These are phyloP conservation scores for Solea solea DNA, from an alignment of 2,113 vertebrate species.

Conservation along the genomic window DNA sequence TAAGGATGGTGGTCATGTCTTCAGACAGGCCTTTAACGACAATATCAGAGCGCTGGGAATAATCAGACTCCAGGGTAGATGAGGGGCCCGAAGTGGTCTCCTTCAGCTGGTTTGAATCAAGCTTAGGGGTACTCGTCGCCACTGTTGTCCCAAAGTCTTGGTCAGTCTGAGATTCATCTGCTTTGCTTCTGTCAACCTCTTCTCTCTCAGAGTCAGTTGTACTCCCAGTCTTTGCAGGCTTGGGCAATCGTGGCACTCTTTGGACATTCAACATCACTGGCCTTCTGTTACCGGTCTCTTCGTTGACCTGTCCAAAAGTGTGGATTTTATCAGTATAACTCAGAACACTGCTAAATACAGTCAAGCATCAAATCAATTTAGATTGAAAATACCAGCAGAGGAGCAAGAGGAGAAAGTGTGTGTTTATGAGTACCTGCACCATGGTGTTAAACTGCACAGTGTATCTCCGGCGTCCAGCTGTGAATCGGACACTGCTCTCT, in stretches of 20 bases:
- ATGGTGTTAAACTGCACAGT: conserved; percentile 96
- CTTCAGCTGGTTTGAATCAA: conserved; percentile 73
- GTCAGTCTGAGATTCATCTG: conserved; percentile 73
- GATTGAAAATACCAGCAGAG: neutral
- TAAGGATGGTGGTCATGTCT: conserved; percentile 92
- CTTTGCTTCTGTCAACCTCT: conserved; percentile 82
- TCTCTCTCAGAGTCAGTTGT: conserved; percentile 87
- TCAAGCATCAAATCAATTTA: neutral
- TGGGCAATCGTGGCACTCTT: conserved; percentile 85
- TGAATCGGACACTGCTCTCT: conserved; percentile 94
- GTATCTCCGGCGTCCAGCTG: conserved; percentile 91
- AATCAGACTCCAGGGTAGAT: conserved; percentile 68
- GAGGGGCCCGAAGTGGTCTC: conserved; percentile 65
- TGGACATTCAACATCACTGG: conserved; percentile 94
- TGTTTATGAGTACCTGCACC: conserved; percentile 87
- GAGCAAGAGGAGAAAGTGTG: neutral
- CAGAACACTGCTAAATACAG: neutral
- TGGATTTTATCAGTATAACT: conserved; percentile 5
- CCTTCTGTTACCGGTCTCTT: conserved; percentile 92
- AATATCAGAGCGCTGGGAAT: conserved; percentile 71
- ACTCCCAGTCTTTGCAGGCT: conserved; percentile 84
- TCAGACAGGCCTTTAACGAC: conserved; percentile 90
- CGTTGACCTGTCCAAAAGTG: conserved; percentile 85
- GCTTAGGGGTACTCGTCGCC: conserved; percentile 80
- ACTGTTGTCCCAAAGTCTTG: conserved; percentile 75